A percentile compares a stretch with the other conserved stretches of the same genome.
Conservation (phyloP, 2,113 vertebrate species). For the Carlito syrichta region DNA sequence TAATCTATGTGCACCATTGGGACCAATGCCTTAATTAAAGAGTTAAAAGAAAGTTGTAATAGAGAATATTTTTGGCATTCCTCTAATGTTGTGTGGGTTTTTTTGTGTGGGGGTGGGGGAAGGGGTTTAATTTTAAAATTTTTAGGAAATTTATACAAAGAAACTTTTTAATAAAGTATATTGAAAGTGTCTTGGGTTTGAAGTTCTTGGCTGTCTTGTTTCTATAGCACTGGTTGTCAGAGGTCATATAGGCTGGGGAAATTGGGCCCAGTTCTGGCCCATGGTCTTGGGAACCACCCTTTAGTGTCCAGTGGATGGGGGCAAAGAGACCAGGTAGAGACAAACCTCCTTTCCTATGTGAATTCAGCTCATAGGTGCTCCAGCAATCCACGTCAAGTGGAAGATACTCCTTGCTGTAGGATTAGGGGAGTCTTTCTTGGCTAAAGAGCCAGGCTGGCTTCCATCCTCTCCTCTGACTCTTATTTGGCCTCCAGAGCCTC, state of each 20-base stretch:
- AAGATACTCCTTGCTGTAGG: neutral
- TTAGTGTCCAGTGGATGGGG: neutral
- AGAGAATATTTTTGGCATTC: conserved; percentile 75
- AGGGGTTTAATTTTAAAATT: conserved; percentile 82
- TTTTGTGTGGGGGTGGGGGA: conserved; percentile 24
- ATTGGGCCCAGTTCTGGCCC: accelerated
- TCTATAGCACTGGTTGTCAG: accelerated
- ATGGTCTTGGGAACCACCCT: neutral
- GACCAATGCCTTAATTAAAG: conserved; percentile 77
- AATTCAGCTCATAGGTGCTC: accelerated
- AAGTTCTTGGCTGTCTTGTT: neutral
- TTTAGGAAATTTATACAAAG: conserved; percentile 85
- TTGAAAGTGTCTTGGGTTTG: conserved; percentile 77
- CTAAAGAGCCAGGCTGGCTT: neutral
- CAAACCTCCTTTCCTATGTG: too few species aligned
- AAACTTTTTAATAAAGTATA: conserved; percentile 88
- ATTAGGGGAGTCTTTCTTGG: neutral
- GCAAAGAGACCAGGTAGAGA: accelerated
- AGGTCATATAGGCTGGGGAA: accelerated
- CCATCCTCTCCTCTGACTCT: neutral
- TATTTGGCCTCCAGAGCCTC: neutral
- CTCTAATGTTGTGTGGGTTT: conserved; percentile 75
- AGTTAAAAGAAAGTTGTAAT: conserved; percentile 64
- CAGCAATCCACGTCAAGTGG: accelerated
- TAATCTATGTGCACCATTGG: conserved; percentile 76